Evolutionary conservation across 2,113 vertebrate species (phyloP), one percentile per base, ranked within the genome.

Genomic region (Varanus komodoensis): DNA sequence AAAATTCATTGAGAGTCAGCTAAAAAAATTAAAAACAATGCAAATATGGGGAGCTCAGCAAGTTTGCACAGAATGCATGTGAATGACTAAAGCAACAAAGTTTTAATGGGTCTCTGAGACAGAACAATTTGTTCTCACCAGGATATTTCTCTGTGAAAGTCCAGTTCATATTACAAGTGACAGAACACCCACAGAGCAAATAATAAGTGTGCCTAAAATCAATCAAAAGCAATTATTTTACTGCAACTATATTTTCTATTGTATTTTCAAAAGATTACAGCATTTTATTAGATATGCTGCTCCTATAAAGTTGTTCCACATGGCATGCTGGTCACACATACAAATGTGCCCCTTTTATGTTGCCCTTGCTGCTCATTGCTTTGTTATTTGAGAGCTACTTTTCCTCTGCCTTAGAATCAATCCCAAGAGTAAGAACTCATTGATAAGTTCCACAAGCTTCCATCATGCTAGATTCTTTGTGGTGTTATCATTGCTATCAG

Each of bases 151-250:
- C 91, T 89, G 17, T 93, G 82, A 15, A 95, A 92, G 91, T 64
- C 86, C 90, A 82, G 88, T 86, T 92, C 88, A 57, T 61, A 90
- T 91, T 94, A 91, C 83, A 74, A 92, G 87, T 93, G 89, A 91
- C 84, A 90, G 88, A 95, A 92, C 80, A 92, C 90, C 92, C 91
- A 87, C 91, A 95, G 92, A 95, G 92, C 79, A 93, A 94, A 91
- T 87, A 93, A 80, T 94, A 92, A 92, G 69, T 83, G 86, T 74
- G 88, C 87, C 92, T 92, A 91, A 93, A 95, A 94, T 95, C 94
- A 95, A 94, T 93, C 94, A 93, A 89, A 95, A 52, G 77, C 88
- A 92, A 95, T 95, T 95, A 93, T 92, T 93, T 95, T 89, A 89
- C 87, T 77, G 80, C 87, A 92, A 89, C 79, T 90, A 27, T 91